Conservation (phyloP, 1,140 invertebrate species). For the Bombus haemorrhoidalis region DNA sequence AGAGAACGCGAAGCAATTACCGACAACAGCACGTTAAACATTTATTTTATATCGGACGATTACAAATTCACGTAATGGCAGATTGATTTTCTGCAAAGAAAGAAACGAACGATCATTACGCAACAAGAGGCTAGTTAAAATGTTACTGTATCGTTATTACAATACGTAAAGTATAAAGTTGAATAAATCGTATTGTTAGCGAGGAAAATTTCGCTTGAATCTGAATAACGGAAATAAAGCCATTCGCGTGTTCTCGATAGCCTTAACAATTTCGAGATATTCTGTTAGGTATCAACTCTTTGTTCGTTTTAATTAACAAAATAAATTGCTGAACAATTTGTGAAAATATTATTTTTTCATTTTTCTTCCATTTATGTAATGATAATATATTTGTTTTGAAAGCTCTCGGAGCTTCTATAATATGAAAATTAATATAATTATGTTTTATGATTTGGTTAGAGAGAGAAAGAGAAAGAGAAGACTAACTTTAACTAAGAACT, state of each 20-base stretch:
- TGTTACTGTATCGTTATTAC: neutral
- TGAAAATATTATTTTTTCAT: too few relatives aligned
- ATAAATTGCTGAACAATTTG: too few relatives aligned
- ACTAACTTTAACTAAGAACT: too few relatives aligned
- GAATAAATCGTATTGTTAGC: neutral
- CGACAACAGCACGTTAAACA: constrained; percentile 2
- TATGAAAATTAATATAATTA: too few relatives aligned
- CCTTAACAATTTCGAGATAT: neutral
- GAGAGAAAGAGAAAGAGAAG: too few relatives aligned
- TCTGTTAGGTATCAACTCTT: neutral
- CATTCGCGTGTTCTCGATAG: neutral
- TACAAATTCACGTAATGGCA: neutral
- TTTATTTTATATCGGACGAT: neutral
- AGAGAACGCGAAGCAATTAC: neutral
- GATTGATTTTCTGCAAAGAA: neutral
- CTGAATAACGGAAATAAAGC: fast-evolving
- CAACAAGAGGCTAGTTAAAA: neutral
- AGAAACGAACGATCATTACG: neutral
- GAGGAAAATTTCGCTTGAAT: neutral
- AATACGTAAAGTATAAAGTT: neutral
- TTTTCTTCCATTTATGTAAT: too few relatives aligned
- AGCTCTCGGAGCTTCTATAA: too few relatives aligned
- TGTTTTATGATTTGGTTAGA: too few relatives aligned
- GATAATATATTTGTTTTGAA: too few relatives aligned
- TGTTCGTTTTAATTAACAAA: too few relatives aligned